Base-by-base conservation (phyloP, 2,888 invertebrate species). In the Amiota mariae region DNA sequence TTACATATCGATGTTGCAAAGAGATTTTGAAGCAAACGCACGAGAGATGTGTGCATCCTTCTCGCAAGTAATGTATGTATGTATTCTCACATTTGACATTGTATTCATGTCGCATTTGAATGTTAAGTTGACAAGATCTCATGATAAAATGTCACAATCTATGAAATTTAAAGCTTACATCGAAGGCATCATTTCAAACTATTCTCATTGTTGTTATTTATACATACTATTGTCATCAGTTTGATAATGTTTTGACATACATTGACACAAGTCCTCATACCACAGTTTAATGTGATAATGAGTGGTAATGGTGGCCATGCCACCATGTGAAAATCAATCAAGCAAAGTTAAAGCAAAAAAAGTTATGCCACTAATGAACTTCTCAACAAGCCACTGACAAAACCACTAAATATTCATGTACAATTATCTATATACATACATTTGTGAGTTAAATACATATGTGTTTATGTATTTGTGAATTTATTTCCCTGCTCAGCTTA, bases 1-100 rank as follows among this genome's bases (percentile, higher is more conserved):
- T 83, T 83, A 83, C 85, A 83, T 83, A 83, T 83, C 86, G 83
- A 85, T 80, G 78, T 81, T 79, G 85, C 81, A 85, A 83, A 83
- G 75, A 76, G 79, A 79, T 77, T 80, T 80, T 66, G 77, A 78
- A 78, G 80, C 76, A 77, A 46, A 68, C 54, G 18, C 2, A 57
- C 18, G 57, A 18, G 57, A 4, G 57, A 18, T 18, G 56, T 18
- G 15, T n/a, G 59, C 24, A 10, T 59, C 18, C 1, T n/a, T 20
- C 18, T 13, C 57, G 4, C 15, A 11, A 11, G 59, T 59, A 24
- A 4, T 4, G 15, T 18, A 24, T 24, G 24, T 36, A 36, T 24
- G 36, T 36, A 36, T 4, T 36, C 36, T 2, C 36, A 36, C 36
- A 36, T 36, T 36, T 36, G 36, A 36, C 18, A 20, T 59, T 59